Base-by-base conservation (phyloP, 2,113 vertebrate species). In the Paralichthys olivaceus region DNA sequence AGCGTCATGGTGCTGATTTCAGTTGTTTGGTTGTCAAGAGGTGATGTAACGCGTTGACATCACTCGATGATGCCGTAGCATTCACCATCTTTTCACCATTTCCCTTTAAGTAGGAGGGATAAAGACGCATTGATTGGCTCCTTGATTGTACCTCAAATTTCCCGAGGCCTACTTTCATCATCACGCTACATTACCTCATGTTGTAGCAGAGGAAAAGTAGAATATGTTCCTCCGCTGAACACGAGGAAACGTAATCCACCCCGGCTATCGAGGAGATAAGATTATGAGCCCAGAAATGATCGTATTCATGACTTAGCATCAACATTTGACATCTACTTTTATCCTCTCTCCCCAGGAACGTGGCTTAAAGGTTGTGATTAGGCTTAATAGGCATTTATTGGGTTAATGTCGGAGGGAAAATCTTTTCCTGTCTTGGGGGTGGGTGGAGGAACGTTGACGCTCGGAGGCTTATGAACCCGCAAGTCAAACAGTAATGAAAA, bases 401-500 rank as follows among this genome's bases (percentile, higher is more conserved):
- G 92, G 92, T 93, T 94, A 94, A 93, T 63, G 72, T 83, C 72
- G 69, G 77, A 88, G 89, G 79, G 87, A 87, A 88, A 90, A 77
- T 81, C 76, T 93, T 91, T 93, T 93, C 92, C 92, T 91, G 90
- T 92, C 89, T 91, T 86, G 87, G 86, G 91, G 89, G 87, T 86
- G 89, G 75, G 85, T 80, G 90, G 88, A 91, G 92, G 91, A 91
- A 84, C 82, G 81, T 84, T 89, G 91, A 84, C 74, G 81, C 89
- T 90, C 20, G 84, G 78, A 88, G 86, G 84, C 89, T 90, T 81
- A 82, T 80, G 85, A 90, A 89, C 84, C 91, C 86, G 77, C 86
- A 77, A 94, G 91, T 83, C 74, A 87, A 85, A 84, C 88, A 85
- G 91, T 82, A 91, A 91, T 89, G 86, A 89, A 91, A 91, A 89